A percentile compares a stretch with the other conserved stretches of the same genome.
Evolutionary conservation across 2,888 invertebrate genomes (phyloP).

Genomic region (Sthenelais limicola): DNA sequence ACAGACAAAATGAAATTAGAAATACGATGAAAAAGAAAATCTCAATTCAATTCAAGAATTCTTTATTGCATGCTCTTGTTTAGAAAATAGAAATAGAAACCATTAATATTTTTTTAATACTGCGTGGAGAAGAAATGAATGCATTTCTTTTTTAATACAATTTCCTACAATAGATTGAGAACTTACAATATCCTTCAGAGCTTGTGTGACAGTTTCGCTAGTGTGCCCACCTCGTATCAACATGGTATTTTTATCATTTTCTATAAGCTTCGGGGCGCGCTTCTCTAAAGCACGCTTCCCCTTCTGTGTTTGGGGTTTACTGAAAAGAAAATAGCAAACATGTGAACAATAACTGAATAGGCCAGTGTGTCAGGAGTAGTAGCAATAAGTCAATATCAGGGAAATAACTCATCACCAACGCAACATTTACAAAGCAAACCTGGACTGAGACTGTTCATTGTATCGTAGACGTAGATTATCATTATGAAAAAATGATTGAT

Average conservation of each 20-base stretch:
- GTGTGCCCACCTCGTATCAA: constrained; percentile 88
- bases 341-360: background rate
- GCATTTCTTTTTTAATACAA: background rate
- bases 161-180: background rate
- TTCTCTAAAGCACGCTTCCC: constrained; percentile 88
- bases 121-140: background rate
- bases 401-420: too few species aligned
- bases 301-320: constrained; percentile 90
- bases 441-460: too few species aligned
- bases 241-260: constrained; percentile 87
- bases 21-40: too few species aligned
- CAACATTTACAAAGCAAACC: too few species aligned
- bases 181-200: constrained; percentile 86
- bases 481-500: too few species aligned
- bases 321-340: constrained; percentile 71
- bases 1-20: too few species aligned
- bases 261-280: constrained; percentile 89
- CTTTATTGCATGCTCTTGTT: too few species aligned
- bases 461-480: too few species aligned
- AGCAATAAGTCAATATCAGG: too few species aligned
- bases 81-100: background rate
- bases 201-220: constrained; percentile 77
- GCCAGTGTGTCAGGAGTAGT: too few species aligned
- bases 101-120: background rate
- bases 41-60: too few species aligned